These are phyloP conservation scores for Plagodis dolabraria DNA, from an alignment of 2,888 invertebrate genomes.

Conservation along the genomic window DNA sequence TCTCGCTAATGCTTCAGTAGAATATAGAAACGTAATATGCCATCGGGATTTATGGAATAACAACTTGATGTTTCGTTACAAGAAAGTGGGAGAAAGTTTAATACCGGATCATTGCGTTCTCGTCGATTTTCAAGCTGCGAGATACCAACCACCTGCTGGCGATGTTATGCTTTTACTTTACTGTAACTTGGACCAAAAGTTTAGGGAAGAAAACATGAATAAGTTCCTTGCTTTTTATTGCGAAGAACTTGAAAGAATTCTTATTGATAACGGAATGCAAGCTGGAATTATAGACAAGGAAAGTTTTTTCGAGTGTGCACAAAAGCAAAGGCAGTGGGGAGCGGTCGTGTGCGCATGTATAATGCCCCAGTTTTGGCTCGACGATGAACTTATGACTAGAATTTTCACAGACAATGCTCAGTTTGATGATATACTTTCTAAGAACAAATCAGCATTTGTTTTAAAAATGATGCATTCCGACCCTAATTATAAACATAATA, in stretches of 20 bases:
- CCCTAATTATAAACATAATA: constrained; percentile 73
- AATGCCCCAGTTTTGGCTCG: constrained; percentile 80
- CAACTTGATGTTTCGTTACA: constrained; percentile 85
- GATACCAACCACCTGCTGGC: constrained; percentile 87
- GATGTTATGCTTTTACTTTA: constrained; percentile 86
- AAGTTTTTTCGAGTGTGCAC: constrained; percentile 72
- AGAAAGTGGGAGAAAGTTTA: constrained; percentile 33
- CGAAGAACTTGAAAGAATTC: constrained; percentile 66
- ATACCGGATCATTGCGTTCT: constrained; percentile 84
- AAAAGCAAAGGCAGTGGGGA: constrained; percentile 81
- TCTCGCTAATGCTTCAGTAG: constrained; percentile 55
- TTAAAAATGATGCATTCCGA: constrained; percentile 81
- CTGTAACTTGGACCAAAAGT: constrained; percentile 77
- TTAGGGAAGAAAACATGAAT: constrained; percentile 76
- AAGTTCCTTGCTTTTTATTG: constrained; percentile 85
- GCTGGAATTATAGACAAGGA: constrained; percentile 68
- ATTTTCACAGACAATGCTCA: constrained; percentile 75
- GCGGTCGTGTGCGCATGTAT: constrained; percentile 83
- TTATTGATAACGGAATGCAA: constrained; percentile 65
- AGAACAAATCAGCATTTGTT: constrained; percentile 82
- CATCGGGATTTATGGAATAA: constrained; percentile 88
- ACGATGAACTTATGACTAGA: constrained; percentile 73
- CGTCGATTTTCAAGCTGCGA: constrained; percentile 88
- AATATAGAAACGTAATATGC: constrained; percentile 79
- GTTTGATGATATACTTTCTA: constrained; percentile 82